These are phyloP conservation scores for Sardinella longiceps DNA, from an alignment of 2,797 vertebrate species.

Conservation along the genomic window DNA sequence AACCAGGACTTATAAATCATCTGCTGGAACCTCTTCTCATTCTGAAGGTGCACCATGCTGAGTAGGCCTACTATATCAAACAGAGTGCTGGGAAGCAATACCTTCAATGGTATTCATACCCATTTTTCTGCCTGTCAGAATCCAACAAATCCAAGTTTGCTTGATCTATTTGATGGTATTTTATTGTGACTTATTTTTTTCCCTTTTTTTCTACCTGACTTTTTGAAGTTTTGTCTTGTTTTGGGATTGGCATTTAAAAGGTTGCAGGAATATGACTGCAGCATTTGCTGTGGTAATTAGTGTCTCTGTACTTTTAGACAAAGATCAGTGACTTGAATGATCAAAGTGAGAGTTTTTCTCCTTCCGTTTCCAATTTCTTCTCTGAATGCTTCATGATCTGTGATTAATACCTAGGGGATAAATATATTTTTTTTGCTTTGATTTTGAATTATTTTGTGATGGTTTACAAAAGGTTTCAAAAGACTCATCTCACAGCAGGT, in stretches of 20 bases:
- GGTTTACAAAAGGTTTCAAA: not conserved
- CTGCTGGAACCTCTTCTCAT: not conserved
- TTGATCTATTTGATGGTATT: conserved; percentile 9
- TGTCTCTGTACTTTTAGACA: not conserved
- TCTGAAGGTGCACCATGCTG: not conserved
- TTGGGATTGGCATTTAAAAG: not conserved
- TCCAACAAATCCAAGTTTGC: not conserved
- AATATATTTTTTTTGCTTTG: not conserved
- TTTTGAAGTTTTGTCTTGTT: not conserved
- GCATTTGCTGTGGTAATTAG: not conserved
- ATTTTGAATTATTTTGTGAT: not conserved
- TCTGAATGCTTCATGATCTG: not conserved
- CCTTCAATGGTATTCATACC: not conserved
- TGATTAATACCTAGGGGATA: not conserved
- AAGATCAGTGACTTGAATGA: not conserved
- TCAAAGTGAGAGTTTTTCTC: not conserved
- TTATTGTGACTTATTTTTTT: not conserved
- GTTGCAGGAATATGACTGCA: not conserved
- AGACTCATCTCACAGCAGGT: not conserved
- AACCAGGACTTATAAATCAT: not conserved
- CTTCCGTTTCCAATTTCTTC: not conserved
- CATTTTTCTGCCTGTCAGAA: not conserved
- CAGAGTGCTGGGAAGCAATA: not conserved
- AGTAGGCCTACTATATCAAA: not conserved
- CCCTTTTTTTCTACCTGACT: not conserved